Percentiles rank a stretch among this genome's conserved stretches.
Evolutionary conservation across 2,113 vertebrate species (phyloP).

Genomic region (Chloroceryle aenea): DNA sequence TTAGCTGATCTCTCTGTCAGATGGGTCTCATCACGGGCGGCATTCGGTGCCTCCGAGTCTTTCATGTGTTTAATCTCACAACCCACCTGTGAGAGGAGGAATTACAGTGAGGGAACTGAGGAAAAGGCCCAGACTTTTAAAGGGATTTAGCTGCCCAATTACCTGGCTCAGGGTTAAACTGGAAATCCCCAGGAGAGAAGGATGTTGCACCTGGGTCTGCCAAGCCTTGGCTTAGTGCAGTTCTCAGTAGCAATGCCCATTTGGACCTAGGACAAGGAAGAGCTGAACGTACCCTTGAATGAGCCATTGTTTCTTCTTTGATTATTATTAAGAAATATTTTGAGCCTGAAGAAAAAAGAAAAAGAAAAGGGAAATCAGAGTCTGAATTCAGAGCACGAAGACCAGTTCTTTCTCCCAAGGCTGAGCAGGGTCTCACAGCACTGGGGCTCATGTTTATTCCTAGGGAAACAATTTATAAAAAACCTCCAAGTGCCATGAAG

Average conservation of each 20-base stretch:
- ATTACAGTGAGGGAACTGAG: conserved; percentile 24
- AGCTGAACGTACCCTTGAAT: background rate
- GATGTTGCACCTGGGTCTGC: conserved; percentile 10
- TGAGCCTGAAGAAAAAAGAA: background rate
- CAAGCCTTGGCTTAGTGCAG: background rate
- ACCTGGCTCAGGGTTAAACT: conserved; percentile 28
- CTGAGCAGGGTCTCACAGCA: background rate
- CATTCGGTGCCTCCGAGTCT: background rate
- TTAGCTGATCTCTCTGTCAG: conserved; percentile 57
- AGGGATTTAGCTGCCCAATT: conserved; percentile 66
- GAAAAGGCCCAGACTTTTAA: conserved; percentile 43
- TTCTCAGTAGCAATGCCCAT: background rate
- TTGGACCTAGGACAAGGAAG: background rate
- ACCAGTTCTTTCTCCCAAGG: background rate
- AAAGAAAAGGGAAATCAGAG: background rate
- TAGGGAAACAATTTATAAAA: background rate
- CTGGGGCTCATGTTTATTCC: background rate
- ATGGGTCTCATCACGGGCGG: conserved; percentile 21
- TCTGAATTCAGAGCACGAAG: background rate
- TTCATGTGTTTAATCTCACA: conserved; percentile 68
- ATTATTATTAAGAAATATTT: background rate
- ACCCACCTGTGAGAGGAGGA: conserved; percentile 56
- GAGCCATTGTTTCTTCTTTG: background rate
- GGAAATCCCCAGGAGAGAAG: conserved; percentile 35
- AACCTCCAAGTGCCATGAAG: background rate